phyloP scores from a whole-genome alignment of 2,113 vertebrate genomes.

The Siphamia tubifer region DNA sequence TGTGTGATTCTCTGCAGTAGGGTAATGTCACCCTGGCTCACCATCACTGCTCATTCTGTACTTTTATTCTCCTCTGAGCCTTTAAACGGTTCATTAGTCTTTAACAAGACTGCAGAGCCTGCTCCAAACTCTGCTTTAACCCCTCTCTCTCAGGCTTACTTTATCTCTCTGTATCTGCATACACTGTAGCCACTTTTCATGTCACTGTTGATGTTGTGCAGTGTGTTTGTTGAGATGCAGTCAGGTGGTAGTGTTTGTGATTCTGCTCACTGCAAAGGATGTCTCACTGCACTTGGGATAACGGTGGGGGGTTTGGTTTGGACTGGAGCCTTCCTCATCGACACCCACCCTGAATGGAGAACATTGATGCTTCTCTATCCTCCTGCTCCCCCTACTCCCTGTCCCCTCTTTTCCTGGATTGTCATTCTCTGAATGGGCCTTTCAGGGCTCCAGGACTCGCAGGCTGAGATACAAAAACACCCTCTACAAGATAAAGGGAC shows the following conservation, averaged over 20 bases:
- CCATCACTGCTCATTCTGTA: constrained; percentile 63
- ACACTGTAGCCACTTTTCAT: background rate
- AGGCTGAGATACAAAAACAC: constrained; percentile 69
- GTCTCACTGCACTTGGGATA: constrained; percentile 46
- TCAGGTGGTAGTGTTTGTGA: constrained; percentile 62
- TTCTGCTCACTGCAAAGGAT: constrained; percentile 70
- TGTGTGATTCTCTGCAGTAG: constrained; percentile 71
- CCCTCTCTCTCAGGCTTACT: constrained; percentile 1
- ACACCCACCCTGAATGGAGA: constrained; percentile 71
- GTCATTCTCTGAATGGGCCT: constrained; percentile 77
- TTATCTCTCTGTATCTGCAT: background rate
- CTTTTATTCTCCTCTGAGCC: constrained; percentile 58
- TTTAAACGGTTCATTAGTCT: constrained; percentile 75
- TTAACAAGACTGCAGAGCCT: constrained; percentile 64
- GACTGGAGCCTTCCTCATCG: constrained; percentile 65
- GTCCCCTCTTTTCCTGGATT: constrained; percentile 64
- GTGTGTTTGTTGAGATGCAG: background rate
- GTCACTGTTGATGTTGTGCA: background rate
- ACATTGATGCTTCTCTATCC: constrained; percentile 73
- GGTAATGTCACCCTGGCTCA: constrained; percentile 72
- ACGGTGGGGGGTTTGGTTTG: constrained; percentile 58
- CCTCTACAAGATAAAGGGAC: constrained; percentile 62
- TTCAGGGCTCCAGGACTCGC: constrained; percentile 68
- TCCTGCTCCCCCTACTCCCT: constrained; percentile 35
- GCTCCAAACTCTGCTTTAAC: constrained; percentile 49